Evolutionary conservation across 2,797 vertebrate species (phyloP).

Genomic region (Amazona ochrocephala): DNA sequence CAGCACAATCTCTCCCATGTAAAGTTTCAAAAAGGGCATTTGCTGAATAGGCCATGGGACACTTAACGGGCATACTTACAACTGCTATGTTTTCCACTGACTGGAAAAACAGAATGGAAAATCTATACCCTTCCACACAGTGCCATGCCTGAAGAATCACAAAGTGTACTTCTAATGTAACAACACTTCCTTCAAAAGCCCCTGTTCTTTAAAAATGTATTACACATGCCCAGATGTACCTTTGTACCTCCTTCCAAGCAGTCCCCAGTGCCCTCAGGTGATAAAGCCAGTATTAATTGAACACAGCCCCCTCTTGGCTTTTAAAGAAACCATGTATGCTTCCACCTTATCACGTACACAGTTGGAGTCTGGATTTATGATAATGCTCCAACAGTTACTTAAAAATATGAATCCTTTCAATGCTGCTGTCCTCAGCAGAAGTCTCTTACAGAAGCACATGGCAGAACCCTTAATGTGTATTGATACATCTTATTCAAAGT

Average conservation of each 20-base stretch:
- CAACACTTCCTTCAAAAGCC: not conserved
- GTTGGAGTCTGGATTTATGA: conserved; percentile 16
- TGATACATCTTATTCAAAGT: not conserved
- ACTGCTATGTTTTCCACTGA: not conserved
- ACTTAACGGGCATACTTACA: not conserved
- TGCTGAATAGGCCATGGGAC: not conserved
- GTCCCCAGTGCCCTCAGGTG: not conserved
- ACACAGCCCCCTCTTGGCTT: not conserved
- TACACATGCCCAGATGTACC: not conserved
- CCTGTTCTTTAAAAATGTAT: not conserved
- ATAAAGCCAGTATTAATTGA: not conserved
- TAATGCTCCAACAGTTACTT: not conserved
- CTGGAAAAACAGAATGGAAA: not conserved
- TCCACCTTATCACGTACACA: not conserved
- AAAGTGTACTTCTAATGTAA: not conserved
- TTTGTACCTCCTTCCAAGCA: not conserved
- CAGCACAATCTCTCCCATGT: not conserved
- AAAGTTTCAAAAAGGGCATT: not conserved
- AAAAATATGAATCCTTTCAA: conserved; percentile 1
- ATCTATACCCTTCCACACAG: not conserved
- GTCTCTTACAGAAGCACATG: not conserved
- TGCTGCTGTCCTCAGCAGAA: conserved; percentile 1
- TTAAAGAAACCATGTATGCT: not conserved
- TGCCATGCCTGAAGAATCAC: not conserved
- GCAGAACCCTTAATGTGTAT: not conserved